phyloP scores from a whole-genome alignment of 2,888 invertebrate species.

The Drosophila barbarae region DNA sequence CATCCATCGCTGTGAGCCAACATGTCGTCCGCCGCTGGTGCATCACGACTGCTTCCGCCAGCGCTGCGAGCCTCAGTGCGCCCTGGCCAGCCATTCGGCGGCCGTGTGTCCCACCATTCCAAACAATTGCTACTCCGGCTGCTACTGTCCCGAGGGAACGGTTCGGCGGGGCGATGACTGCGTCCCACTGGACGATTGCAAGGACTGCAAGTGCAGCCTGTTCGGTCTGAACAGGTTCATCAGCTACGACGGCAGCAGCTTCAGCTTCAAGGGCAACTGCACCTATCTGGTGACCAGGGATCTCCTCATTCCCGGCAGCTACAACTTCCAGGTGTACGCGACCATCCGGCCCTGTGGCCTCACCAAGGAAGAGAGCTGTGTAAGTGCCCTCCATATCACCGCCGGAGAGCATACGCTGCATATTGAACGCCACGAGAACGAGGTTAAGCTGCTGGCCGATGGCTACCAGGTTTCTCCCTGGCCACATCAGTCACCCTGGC shows the following conservation, averaged over 20 bases:
- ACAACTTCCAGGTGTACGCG: constrained; percentile 82
- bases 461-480: constrained; percentile 8
- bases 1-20: constrained; percentile 85
- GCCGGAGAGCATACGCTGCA: constrained; percentile 8
- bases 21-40: constrained; percentile 87
- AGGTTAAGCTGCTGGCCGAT: constrained; percentile 9
- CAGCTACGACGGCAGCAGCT: constrained; percentile 89
- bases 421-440: constrained; percentile 2
- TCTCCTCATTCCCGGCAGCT: constrained; percentile 80
- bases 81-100: constrained; percentile 84
- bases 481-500: constrained; percentile 6
- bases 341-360: constrained; percentile 80
- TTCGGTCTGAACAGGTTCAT: constrained; percentile 89
- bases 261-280: constrained; percentile 91
- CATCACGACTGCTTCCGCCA: constrained; percentile 90
- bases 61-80: constrained; percentile 84
- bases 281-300: constrained; percentile 89
- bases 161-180: constrained; percentile 86
- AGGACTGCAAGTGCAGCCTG: constrained; percentile 88
- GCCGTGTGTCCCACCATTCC: constrained; percentile 83
- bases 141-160: constrained; percentile 89
- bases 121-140: constrained; percentile 89
- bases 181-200: constrained; percentile 85
- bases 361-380: constrained; percentile 82
- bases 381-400: constrained; percentile 82